Conservation (phyloP, 2,888 invertebrate genomes). For the Xylota sylvarum region DNA sequence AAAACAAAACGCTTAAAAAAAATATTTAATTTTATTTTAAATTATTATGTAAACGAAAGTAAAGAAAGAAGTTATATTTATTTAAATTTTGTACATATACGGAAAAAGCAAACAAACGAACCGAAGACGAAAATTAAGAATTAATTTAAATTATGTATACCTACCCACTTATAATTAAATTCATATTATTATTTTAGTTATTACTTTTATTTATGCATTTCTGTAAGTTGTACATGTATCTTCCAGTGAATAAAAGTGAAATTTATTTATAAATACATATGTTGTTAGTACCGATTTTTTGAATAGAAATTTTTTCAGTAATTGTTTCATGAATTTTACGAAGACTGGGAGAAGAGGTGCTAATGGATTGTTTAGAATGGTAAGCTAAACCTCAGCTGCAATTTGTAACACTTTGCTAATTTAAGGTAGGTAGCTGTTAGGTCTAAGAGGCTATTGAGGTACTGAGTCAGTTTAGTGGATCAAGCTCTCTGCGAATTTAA, state of each 20-base stretch:
- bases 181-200: constrained; percentile 40
- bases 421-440: too few species aligned
- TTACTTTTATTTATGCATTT: constrained; percentile 69
- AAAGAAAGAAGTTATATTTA: constrained; percentile 37
- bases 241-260: constrained; percentile 74
- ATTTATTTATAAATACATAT: constrained; percentile 47
- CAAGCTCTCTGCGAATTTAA: too few species aligned
- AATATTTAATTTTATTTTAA: constrained; percentile 58
- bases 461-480: too few species aligned
- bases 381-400: too few species aligned
- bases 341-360: too few species aligned
- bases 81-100: constrained; percentile 51
- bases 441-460: too few species aligned
- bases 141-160: constrained; percentile 40
- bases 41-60: constrained; percentile 38
- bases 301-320: neutral
- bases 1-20: constrained; percentile 61
- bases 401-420: too few species aligned
- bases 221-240: constrained; percentile 69
- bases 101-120: constrained; percentile 57
- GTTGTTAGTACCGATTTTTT: neutral
- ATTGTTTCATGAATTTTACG: too few species aligned
- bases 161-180: constrained; percentile 30
- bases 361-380: too few species aligned
- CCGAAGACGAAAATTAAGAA: constrained; percentile 53